Percentiles rank a stretch among this genome's conserved stretches.
Conservation (phyloP, 2,888 invertebrate species). For the Subacronicta megacephala region DNA sequence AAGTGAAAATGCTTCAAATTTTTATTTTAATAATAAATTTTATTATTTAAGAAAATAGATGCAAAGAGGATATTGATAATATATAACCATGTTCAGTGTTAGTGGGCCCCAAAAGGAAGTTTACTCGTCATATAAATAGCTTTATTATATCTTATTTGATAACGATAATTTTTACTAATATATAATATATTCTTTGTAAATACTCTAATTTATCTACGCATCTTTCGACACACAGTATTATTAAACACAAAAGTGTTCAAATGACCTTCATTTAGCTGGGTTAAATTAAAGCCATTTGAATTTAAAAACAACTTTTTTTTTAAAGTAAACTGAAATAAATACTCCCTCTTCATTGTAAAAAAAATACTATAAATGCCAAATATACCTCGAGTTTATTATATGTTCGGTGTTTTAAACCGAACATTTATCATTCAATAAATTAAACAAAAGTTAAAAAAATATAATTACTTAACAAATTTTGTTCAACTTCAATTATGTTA, state of each 20-base stretch:
- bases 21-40: slow-evolving; percentile 72
- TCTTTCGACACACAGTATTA: slow-evolving; percentile 57
- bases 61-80: slow-evolving; percentile 67
- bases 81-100: slow-evolving; percentile 63
- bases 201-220: slow-evolving; percentile 65
- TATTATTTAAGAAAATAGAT: slow-evolving; percentile 79
- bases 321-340: slow-evolving; percentile 9
- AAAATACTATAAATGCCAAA: not conserved
- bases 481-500: slow-evolving; percentile 64
- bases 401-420: no score
- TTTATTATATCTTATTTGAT: slow-evolving; percentile 71
- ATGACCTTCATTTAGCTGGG: slow-evolving; percentile 85
- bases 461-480: slow-evolving; percentile 59
- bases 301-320: slow-evolving; percentile 23
- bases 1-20: slow-evolving; percentile 71
- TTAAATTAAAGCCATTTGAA: slow-evolving; percentile 81
- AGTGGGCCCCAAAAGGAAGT: slow-evolving; percentile 79
- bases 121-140: slow-evolving; percentile 65
- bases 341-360: slow-evolving; percentile 13
- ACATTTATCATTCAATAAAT: not conserved
- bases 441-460: slow-evolving; percentile 15
- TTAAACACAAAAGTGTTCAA: slow-evolving; percentile 64
- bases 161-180: slow-evolving; percentile 68
- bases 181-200: slow-evolving; percentile 73
- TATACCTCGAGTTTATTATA: no score